A percentile compares a stretch with the other conserved stretches of the same genome.
Evolutionary conservation across 2,113 vertebrate species (phyloP).

Genomic region (Aix galericulata): DNA sequence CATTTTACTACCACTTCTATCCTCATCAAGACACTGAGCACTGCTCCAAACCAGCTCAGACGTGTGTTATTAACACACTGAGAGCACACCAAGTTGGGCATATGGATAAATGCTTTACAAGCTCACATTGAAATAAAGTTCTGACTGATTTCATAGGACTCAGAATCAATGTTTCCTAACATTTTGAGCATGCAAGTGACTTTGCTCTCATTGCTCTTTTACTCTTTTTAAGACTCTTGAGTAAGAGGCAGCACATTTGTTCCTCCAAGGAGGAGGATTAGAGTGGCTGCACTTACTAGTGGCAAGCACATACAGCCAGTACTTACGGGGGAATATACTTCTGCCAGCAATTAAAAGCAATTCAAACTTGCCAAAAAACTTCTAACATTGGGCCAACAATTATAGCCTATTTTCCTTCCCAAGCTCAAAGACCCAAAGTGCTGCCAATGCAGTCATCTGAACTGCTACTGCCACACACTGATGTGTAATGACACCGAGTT

Average conservation of each 20-base stretch:
- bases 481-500: background rate
- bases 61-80: rapidly evolving
- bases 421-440: rapidly evolving
- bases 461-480: background rate
- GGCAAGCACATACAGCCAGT: background rate
- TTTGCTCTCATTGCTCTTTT: background rate
- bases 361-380: background rate
- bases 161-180: background rate
- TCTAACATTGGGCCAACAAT: background rate
- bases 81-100: background rate
- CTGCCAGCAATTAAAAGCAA: background rate
- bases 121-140: background rate
- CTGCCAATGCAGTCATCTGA: background rate
- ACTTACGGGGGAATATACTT: background rate
- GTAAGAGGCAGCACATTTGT: background rate
- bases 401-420: background rate
- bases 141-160: background rate
- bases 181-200: background rate
- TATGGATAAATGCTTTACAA: background rate
- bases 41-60: background rate
- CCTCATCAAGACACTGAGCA: background rate
- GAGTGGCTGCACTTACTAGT: rapidly evolving
- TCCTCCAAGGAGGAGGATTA: background rate
- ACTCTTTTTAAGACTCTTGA: background rate
- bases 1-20: background rate